A percentile compares a stretch with the other conserved stretches of the same genome.
phyloP scores from a whole-genome alignment of 53 echinoderm and acorn worm genomes.

The Luidia sarsii region DNA sequence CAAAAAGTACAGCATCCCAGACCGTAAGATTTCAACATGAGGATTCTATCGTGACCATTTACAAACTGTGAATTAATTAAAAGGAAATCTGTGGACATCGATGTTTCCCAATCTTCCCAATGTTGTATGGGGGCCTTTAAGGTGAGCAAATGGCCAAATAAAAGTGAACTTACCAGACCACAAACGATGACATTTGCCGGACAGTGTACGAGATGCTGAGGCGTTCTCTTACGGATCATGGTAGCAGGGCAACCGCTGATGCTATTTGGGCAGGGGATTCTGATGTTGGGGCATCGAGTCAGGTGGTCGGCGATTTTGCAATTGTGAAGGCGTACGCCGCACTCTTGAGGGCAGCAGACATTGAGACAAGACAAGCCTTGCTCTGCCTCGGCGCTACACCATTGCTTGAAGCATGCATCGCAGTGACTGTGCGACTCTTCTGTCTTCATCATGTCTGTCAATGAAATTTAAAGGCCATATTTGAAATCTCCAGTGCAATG shows the following conservation, averaged over 20 bases:
- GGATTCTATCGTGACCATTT: no score
- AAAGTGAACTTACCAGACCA: conserved; percentile 26
- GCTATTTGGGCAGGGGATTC: conserved; percentile 46
- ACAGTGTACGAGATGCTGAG: conserved; percentile 51
- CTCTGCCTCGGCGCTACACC: conserved; percentile 21
- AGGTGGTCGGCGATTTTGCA: conserved; percentile 62
- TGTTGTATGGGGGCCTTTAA: no score
- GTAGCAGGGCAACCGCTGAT: conserved; percentile 56
- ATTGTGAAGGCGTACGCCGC: conserved; percentile 49
- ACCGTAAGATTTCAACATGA: no score
- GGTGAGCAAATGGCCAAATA: no score
- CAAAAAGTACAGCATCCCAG: no score
- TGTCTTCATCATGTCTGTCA: no score
- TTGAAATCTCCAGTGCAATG: no score
- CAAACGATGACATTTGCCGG: conserved; percentile 55
- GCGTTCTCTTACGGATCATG: conserved; percentile 26
- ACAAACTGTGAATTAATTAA: no score
- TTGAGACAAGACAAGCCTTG: conserved; percentile 45
- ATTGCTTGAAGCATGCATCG: conserved; percentile 36
- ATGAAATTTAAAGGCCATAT: no score
- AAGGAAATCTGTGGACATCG: no score
- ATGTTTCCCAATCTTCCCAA: no score
- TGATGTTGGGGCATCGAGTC: conserved; percentile 54
- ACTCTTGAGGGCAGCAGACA: conserved; percentile 55
- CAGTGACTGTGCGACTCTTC: conserved; percentile 59